phyloP scores from a whole-genome alignment of 2,888 invertebrate species.

The Idaea aversata region DNA sequence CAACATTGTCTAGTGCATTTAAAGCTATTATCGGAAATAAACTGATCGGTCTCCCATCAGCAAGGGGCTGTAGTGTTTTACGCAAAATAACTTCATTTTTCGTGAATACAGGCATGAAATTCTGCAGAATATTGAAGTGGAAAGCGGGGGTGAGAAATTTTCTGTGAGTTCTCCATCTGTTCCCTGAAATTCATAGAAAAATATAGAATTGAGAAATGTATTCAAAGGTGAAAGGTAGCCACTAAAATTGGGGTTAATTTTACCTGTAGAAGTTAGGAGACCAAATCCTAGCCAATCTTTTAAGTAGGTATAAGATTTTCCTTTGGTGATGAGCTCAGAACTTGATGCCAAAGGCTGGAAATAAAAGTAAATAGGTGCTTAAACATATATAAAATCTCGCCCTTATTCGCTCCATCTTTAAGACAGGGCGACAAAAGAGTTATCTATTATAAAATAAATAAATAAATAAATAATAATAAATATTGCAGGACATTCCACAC shows the following conservation, averaged over 20 bases:
- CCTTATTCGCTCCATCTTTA: too few relatives aligned
- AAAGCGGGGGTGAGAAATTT: conserved; percentile 89
- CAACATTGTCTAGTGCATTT: conserved; percentile 73
- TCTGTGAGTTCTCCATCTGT: conserved; percentile 83
- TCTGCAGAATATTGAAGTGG: conserved; percentile 88
- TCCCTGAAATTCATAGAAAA: conserved; percentile 42
- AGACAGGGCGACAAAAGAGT: too few relatives aligned
- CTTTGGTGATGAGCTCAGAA: conserved; percentile 72
- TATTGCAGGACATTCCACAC: too few relatives aligned
- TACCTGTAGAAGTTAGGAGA: conserved; percentile 75
- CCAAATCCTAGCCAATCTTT: conserved; percentile 78
- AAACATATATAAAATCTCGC: neutral
- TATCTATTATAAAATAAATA: too few relatives aligned
- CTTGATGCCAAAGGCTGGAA: conserved; percentile 65
- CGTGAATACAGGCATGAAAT: conserved; percentile 85
- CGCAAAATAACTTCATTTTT: conserved; percentile 80
- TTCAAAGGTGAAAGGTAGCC: neutral
- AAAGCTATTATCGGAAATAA: conserved; percentile 82
- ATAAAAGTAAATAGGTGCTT: conserved; percentile 14
- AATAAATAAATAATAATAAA: too few relatives aligned
- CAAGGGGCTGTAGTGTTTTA: conserved; percentile 69
- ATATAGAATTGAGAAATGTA: neutral
- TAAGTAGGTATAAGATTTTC: conserved; percentile 67
- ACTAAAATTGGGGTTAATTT: neutral
- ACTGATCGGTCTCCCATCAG: conserved; percentile 69